These are phyloP conservation scores for Drosophila varians DNA, from an alignment of 1,140 invertebrate species.

Conservation along the genomic window DNA sequence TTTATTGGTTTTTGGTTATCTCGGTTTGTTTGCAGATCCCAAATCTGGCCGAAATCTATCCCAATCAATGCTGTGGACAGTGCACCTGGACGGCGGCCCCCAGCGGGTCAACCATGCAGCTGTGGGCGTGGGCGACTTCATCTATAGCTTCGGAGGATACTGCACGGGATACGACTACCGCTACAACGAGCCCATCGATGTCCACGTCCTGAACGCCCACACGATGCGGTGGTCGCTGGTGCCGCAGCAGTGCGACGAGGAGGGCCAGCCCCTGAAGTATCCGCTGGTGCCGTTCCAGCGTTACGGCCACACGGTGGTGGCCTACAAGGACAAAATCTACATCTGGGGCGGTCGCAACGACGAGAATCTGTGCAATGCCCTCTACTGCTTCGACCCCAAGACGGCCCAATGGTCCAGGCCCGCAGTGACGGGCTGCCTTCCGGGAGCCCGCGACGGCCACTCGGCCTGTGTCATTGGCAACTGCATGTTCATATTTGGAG, in stretches of 20 bases:
- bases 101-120: conserved; percentile 93
- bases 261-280: conserved; percentile 77
- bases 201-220: conserved; percentile 93
- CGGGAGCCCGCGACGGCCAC: conserved; percentile 94
- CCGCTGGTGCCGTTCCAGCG: conserved; percentile 86
- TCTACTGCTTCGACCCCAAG: conserved; percentile 92
- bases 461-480: conserved; percentile 92
- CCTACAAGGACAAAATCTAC: conserved; percentile 89
- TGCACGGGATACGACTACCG: conserved; percentile 91
- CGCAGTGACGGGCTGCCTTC: conserved; percentile 87
- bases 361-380: conserved; percentile 89
- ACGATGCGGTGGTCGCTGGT: conserved; percentile 85
- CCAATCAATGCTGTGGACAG: conserved; percentile 89
- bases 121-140: conserved; percentile 90
- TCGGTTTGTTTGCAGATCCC: not conserved
- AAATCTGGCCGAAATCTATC: conserved; percentile 82
- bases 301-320: conserved; percentile 94
- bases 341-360: conserved; percentile 97
- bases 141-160: conserved; percentile 96
- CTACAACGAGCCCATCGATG: conserved; percentile 90
- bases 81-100: conserved; percentile 91
- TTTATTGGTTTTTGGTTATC: not conserved
- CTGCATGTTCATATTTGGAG: conserved; percentile 96
- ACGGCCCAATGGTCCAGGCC: conserved; percentile 88
- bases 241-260: conserved; percentile 62